Evolutionary conservation across 2,113 vertebrate genomes (phyloP), one percentile per base, ranked within the genome.

Genomic region (Ictalurus furcatus): DNA sequence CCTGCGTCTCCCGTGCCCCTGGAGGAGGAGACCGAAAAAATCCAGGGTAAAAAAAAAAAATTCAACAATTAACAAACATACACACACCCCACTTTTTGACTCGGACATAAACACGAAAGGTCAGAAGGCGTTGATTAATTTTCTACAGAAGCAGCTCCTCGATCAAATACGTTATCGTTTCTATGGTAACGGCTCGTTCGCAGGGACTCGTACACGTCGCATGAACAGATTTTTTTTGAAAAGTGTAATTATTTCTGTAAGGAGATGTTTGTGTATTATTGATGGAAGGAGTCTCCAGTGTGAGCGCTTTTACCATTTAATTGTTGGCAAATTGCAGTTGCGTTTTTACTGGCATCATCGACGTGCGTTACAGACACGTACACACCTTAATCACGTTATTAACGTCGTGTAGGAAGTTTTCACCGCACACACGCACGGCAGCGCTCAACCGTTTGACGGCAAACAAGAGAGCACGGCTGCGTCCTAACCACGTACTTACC

Each of bases 1-100:
- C 86, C 96, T 98, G 85, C 92, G 85, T 85, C 88, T 96, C 8
- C 40, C 90, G 30, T 93, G 95, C 54, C 96, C 97, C 8, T 95
- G 95, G 94, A 92, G 94, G 88, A 92, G 59, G 88, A 88, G 76
- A 30, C 87, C 92, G 89, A 1, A 71, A 30, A 74, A 30, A 12
- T 86, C 88, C 6, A 93, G 89, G 92, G 95, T 95, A 90, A 93
- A 89, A 52, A 13, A 16, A 79, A 13, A 28, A 40, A 52, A 0
- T 0, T 48, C 44, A 71, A n/a, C 25, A 11, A 65, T 11, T 28
- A 9, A 71, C 30, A 28, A 48, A 58, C 16, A 21, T 16, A 4
- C 52, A 30, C 79, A 21, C 52, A 9, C 19, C 61, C 25, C 61
- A 63, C 61, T 61, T 4, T 59, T 59, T 59, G 58, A 8, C 59